phyloP scores from a whole-genome alignment of 2,797 vertebrate species.

The Acanthurus lineatus region DNA sequence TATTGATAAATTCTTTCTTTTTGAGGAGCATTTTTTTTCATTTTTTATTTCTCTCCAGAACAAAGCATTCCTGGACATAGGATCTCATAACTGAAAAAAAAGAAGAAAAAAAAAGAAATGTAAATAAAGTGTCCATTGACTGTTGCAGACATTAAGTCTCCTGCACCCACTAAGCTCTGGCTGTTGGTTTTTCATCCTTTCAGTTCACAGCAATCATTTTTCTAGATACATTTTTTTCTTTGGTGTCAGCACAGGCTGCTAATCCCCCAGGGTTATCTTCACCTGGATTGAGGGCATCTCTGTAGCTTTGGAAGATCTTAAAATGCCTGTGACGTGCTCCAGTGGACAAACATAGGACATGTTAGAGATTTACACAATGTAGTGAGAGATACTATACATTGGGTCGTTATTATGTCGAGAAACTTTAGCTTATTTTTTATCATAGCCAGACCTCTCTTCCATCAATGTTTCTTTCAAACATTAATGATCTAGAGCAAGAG shows the following conservation, averaged over 20 bases:
- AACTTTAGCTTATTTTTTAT: conserved; percentile 34
- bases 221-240: neutral
- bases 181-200: neutral
- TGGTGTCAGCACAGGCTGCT: neutral
- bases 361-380: conserved; percentile 14
- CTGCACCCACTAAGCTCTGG: neutral
- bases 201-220: neutral
- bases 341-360: neutral
- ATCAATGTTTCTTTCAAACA: neutral
- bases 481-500: neutral
- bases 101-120: neutral
- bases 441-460: conserved; percentile 7
- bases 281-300: conserved; percentile 24
- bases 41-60: neutral
- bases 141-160: too few relatives aligned
- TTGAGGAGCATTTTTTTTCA: neutral
- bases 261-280: conserved; percentile 14
- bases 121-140: neutral
- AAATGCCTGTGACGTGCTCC: conserved; percentile 17
- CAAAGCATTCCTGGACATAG: neutral
- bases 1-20: conserved; percentile 5
- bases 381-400: conserved; percentile 3
- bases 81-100: neutral
- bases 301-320: conserved; percentile 17
- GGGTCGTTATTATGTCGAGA: conserved; percentile 11